These are phyloP conservation scores for Thereva unica DNA, from an alignment of 2,888 invertebrate species.

Conservation along the genomic window DNA sequence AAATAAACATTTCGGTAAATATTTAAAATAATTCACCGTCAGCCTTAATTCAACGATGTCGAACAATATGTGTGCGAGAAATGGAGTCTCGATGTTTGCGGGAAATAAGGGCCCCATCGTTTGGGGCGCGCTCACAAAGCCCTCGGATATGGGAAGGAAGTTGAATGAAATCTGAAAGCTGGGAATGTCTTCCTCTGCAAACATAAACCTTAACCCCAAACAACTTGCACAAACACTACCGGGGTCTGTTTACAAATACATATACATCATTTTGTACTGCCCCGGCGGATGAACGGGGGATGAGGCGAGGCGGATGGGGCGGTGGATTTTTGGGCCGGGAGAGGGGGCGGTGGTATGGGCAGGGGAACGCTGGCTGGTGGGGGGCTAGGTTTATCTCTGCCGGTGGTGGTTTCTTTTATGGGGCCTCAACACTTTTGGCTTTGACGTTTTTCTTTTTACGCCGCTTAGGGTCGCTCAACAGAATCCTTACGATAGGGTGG, in stretches of 20 bases:
- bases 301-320: too few species aligned
- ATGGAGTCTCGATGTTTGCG: slow-evolving; percentile 9
- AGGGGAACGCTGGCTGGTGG: too few species aligned
- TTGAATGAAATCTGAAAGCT: slow-evolving; percentile 14
- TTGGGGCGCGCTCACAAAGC: neutral
- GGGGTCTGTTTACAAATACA: slow-evolving; percentile 9
- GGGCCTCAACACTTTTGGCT: slow-evolving; percentile 25
- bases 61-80: slow-evolving; percentile 24
- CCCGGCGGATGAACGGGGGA: neutral
- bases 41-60: slow-evolving; percentile 33
- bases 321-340: too few species aligned
- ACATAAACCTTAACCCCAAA: slow-evolving; percentile 29
- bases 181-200: slow-evolving; percentile 25
- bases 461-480: slow-evolving; percentile 22
- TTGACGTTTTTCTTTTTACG: slow-evolving; percentile 22
- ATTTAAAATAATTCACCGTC: slow-evolving; percentile 40
- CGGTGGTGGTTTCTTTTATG: slow-evolving; percentile 32
- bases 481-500: slow-evolving; percentile 16
- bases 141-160: slow-evolving; percentile 8
- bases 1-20: slow-evolving; percentile 42
- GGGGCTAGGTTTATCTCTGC: slow-evolving; percentile 16
- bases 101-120: slow-evolving; percentile 12
- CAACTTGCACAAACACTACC: slow-evolving; percentile 27
- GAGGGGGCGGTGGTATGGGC: too few species aligned
- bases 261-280: slow-evolving; percentile 25